These are phyloP conservation scores for Scopus umbretta DNA, from an alignment of 2,113 vertebrate species.

Conservation along the genomic window DNA sequence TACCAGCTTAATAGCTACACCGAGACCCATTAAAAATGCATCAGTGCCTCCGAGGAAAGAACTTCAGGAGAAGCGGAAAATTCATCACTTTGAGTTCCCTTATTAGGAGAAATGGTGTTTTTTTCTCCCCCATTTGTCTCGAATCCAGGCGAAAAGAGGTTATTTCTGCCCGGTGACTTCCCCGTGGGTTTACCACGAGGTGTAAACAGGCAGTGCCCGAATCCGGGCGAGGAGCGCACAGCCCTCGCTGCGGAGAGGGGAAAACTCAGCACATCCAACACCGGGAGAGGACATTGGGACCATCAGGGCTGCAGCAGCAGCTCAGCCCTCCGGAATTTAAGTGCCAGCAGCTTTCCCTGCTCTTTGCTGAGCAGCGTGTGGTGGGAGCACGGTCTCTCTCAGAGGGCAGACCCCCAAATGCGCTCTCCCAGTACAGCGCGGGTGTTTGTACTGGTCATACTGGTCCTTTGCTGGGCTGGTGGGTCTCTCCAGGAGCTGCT, in stretches of 20 bases:
- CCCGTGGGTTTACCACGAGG: not conserved
- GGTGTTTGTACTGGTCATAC: not conserved
- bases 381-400: not conserved
- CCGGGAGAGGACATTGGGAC: rapidly evolving
- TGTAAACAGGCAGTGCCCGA: not conserved
- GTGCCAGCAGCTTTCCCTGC: not conserved
- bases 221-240: not conserved
- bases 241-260: not conserved
- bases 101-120: not conserved
- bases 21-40: conserved; percentile 17
- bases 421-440: rapidly evolving
- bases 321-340: not conserved
- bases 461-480: not conserved
- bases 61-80: not conserved
- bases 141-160: not conserved
- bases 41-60: not conserved
- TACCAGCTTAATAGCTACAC: not conserved
- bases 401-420: not conserved
- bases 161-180: not conserved
- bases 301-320: not conserved
- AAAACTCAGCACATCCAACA: not conserved
- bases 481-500: not conserved
- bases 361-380: not conserved
- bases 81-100: conserved; percentile 28
- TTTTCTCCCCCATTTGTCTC: not conserved